phyloP scores from a whole-genome alignment of 2,888 invertebrate species.

The Graphium colonna region DNA sequence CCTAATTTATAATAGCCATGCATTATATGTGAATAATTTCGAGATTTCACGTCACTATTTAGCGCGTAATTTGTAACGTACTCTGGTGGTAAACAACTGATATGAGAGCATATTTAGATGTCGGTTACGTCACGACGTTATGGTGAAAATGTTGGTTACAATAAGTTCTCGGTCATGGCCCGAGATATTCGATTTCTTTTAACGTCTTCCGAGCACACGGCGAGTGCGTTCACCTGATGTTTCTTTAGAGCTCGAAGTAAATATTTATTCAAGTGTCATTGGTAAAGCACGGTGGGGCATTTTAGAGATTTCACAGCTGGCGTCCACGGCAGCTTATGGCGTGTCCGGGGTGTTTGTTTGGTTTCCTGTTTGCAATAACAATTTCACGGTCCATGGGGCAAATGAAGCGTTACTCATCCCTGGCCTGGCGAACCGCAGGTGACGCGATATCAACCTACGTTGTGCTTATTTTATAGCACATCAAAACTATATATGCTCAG shows the following conservation, averaged over 20 bases:
- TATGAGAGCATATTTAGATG: too few relatives aligned
- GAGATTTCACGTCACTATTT: too few relatives aligned
- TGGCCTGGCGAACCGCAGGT: constrained; percentile 27
- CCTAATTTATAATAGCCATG: not conserved
- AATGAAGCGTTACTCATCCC: constrained; percentile 45
- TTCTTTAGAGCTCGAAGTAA: constrained; percentile 6
- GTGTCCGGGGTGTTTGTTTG: constrained; percentile 28
- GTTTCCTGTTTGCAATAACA: constrained; percentile 42
- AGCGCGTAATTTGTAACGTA: too few relatives aligned
- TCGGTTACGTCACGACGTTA: too few relatives aligned
- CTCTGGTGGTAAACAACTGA: too few relatives aligned
- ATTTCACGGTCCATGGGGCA: constrained; percentile 43
- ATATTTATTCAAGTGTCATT: constrained; percentile 27
- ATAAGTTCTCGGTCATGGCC: too few relatives aligned
- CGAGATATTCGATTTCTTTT: too few relatives aligned
- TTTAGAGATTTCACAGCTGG: constrained; percentile 14
- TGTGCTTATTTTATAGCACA: constrained; percentile 31
- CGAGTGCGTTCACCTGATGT: constrained; percentile 18
- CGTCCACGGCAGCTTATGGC: constrained; percentile 20
- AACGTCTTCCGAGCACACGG: not conserved
- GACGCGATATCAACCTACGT: constrained; percentile 27
- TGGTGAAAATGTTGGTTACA: too few relatives aligned
- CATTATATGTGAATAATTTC: constrained; percentile 3
- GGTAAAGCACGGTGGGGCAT: constrained; percentile 14
- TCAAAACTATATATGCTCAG: constrained; percentile 38